Evolutionary conservation across 2,113 vertebrate genomes (phyloP).

Genomic region (Corynorhinus townsendii): DNA sequence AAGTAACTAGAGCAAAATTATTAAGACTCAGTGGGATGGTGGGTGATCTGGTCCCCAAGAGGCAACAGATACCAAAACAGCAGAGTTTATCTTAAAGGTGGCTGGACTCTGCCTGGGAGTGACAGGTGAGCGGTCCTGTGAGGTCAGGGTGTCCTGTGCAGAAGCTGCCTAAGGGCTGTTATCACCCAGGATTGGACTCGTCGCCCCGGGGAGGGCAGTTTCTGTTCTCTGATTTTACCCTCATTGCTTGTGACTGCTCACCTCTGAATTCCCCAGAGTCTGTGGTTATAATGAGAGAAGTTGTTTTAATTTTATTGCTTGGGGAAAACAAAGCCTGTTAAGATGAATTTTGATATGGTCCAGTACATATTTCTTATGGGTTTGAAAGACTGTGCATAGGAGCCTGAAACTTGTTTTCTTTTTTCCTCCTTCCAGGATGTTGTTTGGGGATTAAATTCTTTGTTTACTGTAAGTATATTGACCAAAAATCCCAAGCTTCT

Average conservation of each 20-base stretch:
- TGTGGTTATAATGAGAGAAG: not conserved
- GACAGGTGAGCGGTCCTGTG: accelerated
- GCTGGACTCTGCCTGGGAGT: accelerated
- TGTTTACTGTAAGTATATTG: constrained; percentile 95
- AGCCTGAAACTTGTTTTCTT: constrained; percentile 23
- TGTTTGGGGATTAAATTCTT: constrained; percentile 97
- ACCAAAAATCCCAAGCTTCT: not conserved
- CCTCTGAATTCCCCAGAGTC: not conserved
- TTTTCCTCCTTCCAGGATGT: constrained; percentile 88
- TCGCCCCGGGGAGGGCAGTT: not conserved
- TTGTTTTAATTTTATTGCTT: not conserved
- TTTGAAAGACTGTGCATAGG: not conserved
- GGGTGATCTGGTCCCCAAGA: not conserved
- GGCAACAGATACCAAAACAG: not conserved
- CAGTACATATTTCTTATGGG: accelerated
- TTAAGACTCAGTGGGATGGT: not conserved
- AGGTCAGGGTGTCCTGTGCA: accelerated
- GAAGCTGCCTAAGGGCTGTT: accelerated
- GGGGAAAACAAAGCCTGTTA: accelerated
- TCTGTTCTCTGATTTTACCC: not conserved
- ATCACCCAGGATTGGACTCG: not conserved
- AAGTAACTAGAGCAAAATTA: not conserved
- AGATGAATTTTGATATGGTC: not conserved
- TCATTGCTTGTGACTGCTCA: not conserved
- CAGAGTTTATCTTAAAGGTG: not conserved